Conservation (phyloP, 2,113 vertebrate species). For the Pollachius pollachius region DNA sequence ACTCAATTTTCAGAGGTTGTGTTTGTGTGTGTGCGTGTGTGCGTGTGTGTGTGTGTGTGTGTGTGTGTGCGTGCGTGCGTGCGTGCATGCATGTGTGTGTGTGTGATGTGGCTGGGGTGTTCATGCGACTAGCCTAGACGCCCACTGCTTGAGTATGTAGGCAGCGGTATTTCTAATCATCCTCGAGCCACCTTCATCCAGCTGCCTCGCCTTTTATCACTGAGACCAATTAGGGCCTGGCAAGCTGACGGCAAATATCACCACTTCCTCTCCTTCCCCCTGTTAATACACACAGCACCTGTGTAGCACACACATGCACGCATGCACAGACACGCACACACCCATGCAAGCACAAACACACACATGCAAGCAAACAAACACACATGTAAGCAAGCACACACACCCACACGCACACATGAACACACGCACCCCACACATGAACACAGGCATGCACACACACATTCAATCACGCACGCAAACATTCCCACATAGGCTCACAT, state of each 20-base stretch:
- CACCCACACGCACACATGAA: constrained; percentile 3
- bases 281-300: neutral
- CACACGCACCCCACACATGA: neutral
- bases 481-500: neutral
- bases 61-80: neutral
- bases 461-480: too few relatives aligned
- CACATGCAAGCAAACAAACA: neutral
- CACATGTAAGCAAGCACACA: neutral
- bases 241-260: constrained; percentile 15
- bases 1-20: too few relatives aligned
- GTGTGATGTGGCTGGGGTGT: too few relatives aligned
- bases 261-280: constrained; percentile 6
- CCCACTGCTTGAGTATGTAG: too few relatives aligned
- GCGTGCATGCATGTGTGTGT: too few relatives aligned
- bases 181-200: constrained; percentile 8
- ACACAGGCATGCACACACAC: neutral
- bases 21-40: neutral
- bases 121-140: too few relatives aligned
- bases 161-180: too few relatives aligned
- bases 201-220: constrained; percentile 12
- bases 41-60: neutral
- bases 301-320: too few relatives aligned
- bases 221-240: constrained; percentile 30
- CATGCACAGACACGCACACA: neutral
- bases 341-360: neutral